A percentile compares a stretch with the other conserved stretches of the same genome.
phyloP scores from a whole-genome alignment of 1,140 invertebrate species.

The Pachyrhynchus sulphureomaculatus region DNA sequence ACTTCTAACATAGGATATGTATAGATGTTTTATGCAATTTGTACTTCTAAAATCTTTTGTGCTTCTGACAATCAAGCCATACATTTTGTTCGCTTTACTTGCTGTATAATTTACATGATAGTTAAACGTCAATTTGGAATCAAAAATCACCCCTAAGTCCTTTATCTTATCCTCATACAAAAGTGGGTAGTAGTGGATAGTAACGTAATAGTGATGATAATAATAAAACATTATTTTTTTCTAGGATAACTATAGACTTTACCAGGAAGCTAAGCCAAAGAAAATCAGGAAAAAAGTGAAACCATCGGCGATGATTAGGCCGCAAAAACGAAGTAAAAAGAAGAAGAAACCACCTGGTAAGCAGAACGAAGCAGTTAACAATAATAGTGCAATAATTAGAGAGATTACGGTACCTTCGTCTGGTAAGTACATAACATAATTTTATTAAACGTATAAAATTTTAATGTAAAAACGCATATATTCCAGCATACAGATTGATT shows the following conservation, averaged over 20 bases:
- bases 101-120: no score
- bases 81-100: no score
- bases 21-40: no score
- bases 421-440: conserved; percentile 11
- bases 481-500: no score
- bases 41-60: no score
- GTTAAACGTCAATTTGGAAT: no score
- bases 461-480: not conserved
- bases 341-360: conserved; percentile 40
- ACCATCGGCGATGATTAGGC: conserved; percentile 69
- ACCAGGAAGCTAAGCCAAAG: conserved; percentile 74
- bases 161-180: no score
- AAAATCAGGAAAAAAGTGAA: conserved; percentile 76
- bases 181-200: no score
- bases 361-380: not conserved
- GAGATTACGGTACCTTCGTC: conserved; percentile 6
- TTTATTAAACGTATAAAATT: not conserved
- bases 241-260: conserved; percentile 75
- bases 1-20: no score
- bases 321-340: conserved; percentile 68
- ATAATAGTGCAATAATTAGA: conserved; percentile 37
- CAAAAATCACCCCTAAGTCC: no score
- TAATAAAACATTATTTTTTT: conserved; percentile 19
- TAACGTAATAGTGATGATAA: no score
- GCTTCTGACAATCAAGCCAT: no score